Evolutionary conservation across 2,888 invertebrate genomes (phyloP).

Genomic region (Choristoneura rosaceana): DNA sequence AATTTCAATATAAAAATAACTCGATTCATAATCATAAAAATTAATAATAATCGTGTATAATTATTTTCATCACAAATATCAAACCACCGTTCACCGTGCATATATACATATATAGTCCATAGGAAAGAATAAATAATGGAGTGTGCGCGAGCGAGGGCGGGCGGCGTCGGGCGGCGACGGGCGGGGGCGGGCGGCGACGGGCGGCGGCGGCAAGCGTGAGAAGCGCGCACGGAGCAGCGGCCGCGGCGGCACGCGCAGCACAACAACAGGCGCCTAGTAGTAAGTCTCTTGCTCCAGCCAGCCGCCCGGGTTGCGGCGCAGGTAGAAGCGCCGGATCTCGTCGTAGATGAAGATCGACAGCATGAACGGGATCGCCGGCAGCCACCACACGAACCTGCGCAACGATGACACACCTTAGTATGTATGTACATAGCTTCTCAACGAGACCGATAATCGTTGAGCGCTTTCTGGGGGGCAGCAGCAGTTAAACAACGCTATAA

Average conservation of each 20-base stretch:
- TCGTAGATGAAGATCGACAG: conserved; percentile 99
- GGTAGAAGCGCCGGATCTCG: conserved; percentile 98
- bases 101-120: conserved; percentile 80
- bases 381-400: conserved; percentile 98
- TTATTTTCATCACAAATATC: conserved; percentile 75
- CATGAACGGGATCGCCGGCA: conserved; percentile 99
- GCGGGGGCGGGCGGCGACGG: conserved; percentile 65
- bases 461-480: too few relatives aligned
- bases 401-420: conserved; percentile 12
- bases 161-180: conserved; percentile 42
- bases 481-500: too few relatives aligned
- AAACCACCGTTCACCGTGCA: conserved; percentile 76
- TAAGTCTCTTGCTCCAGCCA: conserved; percentile 99
- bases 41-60: conserved; percentile 67
- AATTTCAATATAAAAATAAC: conserved; percentile 79
- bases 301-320: conserved; percentile 98
- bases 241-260: conserved; percentile 1
- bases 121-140: conserved; percentile 50
- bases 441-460: too few relatives aligned
- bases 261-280: conserved; percentile 87
- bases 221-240: conserved; percentile 57
- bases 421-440: too few relatives aligned
- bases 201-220: conserved; percentile 82
- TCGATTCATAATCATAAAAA: conserved; percentile 70
- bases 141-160: conserved; percentile 28